Evolutionary conservation across 2,797 vertebrate genomes (phyloP).

Genomic region (Discoglossus pictus): DNA sequence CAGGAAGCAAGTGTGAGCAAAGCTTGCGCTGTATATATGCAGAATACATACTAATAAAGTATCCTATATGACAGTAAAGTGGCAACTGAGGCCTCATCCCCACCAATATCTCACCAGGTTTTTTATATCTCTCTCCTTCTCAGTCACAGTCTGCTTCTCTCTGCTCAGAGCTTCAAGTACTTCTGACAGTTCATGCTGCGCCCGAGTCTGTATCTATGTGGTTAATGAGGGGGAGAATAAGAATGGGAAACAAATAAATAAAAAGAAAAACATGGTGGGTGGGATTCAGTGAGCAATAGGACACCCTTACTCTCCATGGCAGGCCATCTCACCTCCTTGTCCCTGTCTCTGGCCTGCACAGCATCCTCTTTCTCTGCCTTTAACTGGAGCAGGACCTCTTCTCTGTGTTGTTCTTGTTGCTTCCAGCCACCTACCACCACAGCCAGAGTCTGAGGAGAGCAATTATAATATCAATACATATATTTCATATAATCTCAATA

Average conservation of each 20-base stretch:
- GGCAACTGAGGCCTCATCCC: too few species aligned
- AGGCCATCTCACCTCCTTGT: slow-evolving; percentile 64
- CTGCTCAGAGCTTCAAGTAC: slow-evolving; percentile 59
- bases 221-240: neutral
- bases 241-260: too few species aligned
- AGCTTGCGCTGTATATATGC: too few species aligned
- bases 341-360: slow-evolving; percentile 56
- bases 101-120: slow-evolving; percentile 56
- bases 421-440: slow-evolving; percentile 76
- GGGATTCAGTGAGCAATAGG: neutral
- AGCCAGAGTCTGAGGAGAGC: slow-evolving; percentile 68
- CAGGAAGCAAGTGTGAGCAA: neutral
- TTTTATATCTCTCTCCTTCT: slow-evolving; percentile 58
- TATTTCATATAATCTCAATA: too few species aligned
- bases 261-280: too few species aligned
- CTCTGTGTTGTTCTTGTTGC: slow-evolving; percentile 68
- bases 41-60: too few species aligned
- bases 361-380: slow-evolving; percentile 59
- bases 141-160: slow-evolving; percentile 60
- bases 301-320: too few species aligned
- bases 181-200: slow-evolving; percentile 65
- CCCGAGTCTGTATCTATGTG: slow-evolving; percentile 57
- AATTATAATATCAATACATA: too few species aligned
- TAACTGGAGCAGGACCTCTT: slow-evolving; percentile 59
- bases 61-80: neutral